A percentile compares a stretch with the other conserved stretches of the same genome.
Evolutionary conservation across 2,797 vertebrate species (phyloP).

Genomic region (Cheirogaleus major): DNA sequence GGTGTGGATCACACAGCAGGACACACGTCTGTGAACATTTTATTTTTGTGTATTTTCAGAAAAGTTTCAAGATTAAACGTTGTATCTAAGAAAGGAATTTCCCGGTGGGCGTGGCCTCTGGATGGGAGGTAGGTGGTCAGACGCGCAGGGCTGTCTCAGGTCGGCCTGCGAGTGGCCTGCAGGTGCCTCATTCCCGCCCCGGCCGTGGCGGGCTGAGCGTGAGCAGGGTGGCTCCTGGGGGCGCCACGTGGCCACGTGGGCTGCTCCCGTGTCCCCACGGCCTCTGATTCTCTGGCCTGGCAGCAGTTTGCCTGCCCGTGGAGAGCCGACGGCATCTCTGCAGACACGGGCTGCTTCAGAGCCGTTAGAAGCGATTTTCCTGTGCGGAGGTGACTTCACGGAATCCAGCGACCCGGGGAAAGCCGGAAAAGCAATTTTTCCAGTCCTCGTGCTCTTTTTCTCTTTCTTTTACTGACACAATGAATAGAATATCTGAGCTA

Average conservation of each 20-base stretch:
- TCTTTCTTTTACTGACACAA: neutral
- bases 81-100: neutral
- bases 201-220: accelerated
- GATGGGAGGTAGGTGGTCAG: neutral
- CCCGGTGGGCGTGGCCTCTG: too few relatives aligned
- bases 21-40: neutral
- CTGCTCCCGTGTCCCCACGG: neutral
- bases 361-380: neutral
- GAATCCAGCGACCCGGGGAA: neutral
- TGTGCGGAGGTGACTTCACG: neutral
- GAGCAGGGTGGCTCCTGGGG: neutral
- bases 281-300: neutral
- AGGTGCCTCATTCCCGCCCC: accelerated
- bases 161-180: accelerated
- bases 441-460: accelerated
- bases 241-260: accelerated
- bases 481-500: too few relatives aligned
- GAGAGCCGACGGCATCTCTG: neutral
- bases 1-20: neutral
- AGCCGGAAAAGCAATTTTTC: neutral
- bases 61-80: neutral
- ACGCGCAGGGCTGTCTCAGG: too few relatives aligned
- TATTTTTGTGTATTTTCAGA: neutral
- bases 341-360: neutral
- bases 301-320: accelerated